Percentiles rank a stretch among this genome's conserved stretches.
phyloP scores from a whole-genome alignment of 2,888 invertebrate genomes.

The Pammene fasciana region DNA sequence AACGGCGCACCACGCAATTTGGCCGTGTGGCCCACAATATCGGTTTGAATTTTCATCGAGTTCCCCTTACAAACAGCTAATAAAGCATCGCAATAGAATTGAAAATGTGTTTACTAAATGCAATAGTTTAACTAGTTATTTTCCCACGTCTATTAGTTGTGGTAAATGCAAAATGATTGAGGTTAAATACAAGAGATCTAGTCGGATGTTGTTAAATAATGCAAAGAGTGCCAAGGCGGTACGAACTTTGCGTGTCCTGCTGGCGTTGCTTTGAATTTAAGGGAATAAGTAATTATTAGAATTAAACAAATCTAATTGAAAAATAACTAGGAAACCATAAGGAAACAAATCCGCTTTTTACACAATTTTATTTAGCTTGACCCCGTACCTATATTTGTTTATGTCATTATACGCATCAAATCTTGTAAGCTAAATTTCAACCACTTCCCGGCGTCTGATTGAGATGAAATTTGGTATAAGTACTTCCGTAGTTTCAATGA shows the following conservation, averaged over 20 bases:
- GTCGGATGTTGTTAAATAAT: conserved; percentile 34
- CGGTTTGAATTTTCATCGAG: conserved; percentile 61
- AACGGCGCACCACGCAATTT: conserved; percentile 57
- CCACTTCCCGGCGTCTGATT: too few species aligned
- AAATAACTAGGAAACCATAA: conserved; percentile 16
- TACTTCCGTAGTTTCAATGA: too few species aligned
- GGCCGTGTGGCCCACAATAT: conserved; percentile 56
- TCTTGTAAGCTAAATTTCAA: too few species aligned
- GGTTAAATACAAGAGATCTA: conserved; percentile 35
- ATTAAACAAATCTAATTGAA: conserved; percentile 1
- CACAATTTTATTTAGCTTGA: too few species aligned
- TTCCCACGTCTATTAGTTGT: conserved; percentile 66
- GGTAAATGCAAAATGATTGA: conserved; percentile 44
- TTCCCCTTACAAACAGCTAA: conserved; percentile 55
- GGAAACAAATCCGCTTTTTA: conserved; percentile 17
- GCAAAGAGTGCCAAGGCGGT: conserved; percentile 3
- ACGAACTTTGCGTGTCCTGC: neutral
- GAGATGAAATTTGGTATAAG: too few species aligned
- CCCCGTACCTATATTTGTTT: too few species aligned
- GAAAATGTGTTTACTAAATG: conserved; percentile 60
- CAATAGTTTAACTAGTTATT: conserved; percentile 53
- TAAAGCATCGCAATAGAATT: conserved; percentile 63
- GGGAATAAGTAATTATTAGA: neutral
- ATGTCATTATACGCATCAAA: too few species aligned
- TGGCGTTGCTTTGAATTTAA: too few species aligned